These are phyloP conservation scores for Pseudoips prasinana DNA, from an alignment of 2,888 invertebrate species.

Conservation along the genomic window DNA sequence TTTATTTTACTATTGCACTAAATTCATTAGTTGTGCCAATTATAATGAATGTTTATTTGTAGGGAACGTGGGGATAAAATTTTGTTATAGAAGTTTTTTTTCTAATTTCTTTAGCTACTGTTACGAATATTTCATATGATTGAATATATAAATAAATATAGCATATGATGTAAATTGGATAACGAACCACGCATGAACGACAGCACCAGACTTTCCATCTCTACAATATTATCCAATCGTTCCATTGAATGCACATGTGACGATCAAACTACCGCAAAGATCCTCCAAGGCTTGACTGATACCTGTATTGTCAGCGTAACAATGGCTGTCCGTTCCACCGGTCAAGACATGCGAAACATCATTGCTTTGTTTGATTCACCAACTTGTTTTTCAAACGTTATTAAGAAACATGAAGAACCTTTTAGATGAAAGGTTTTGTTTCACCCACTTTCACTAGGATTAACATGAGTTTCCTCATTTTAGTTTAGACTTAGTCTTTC, in stretches of 20 bases:
- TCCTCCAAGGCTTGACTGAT: conserved; percentile 44
- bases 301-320: conserved; percentile 50
- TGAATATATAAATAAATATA: too few relatives aligned
- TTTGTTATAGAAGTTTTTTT: too few relatives aligned
- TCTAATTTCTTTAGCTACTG: too few relatives aligned
- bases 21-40: too few relatives aligned
- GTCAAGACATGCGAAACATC: conserved; percentile 28
- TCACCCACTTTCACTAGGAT: conserved; percentile 25
- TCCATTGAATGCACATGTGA: background rate
- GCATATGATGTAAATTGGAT: too few relatives aligned
- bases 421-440: conserved; percentile 29
- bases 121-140: too few relatives aligned
- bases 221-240: background rate
- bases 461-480: conserved; percentile 1
- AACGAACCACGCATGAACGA: too few relatives aligned
- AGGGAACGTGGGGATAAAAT: too few relatives aligned
- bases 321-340: conserved; percentile 44
- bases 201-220: conserved; percentile 5
- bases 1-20: too few relatives aligned
- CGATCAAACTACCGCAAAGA: conserved; percentile 33
- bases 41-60: too few relatives aligned
- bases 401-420: conserved; percentile 38
- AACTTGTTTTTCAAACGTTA: conserved; percentile 23
- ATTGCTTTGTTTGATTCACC: conserved; percentile 32
- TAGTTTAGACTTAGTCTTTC: background rate